Percentiles rank a stretch among this genome's conserved stretches.
phyloP scores from a whole-genome alignment of 2,113 vertebrate genomes.

The Atrichornis clamosus region DNA sequence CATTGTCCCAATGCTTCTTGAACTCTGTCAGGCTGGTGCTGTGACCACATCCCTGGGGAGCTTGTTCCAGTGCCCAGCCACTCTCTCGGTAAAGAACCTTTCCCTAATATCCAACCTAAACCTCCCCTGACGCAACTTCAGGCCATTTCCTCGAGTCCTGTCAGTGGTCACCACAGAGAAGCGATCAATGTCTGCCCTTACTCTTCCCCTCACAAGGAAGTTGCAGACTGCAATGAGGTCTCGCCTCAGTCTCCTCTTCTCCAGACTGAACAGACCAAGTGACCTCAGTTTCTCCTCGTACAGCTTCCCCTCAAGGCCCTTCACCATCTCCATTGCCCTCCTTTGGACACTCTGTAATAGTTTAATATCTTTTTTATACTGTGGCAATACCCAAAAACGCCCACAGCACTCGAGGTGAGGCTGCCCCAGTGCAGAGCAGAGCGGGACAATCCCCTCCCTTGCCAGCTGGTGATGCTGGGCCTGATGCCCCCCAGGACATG shows the following conservation, averaged over 20 bases:
- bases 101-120: neutral
- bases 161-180: neutral
- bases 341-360: neutral
- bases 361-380: neutral
- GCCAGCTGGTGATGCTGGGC: accelerated
- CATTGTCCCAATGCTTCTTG: neutral
- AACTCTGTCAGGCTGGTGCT: neutral
- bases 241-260: neutral
- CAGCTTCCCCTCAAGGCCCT: accelerated
- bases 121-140: neutral
- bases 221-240: neutral
- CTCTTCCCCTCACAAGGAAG: neutral
- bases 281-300: neutral
- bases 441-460: neutral
- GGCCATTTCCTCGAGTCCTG: neutral
- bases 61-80: neutral
- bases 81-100: neutral
- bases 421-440: accelerated
- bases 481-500: accelerated
- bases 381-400: neutral
- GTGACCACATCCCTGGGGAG: neutral
- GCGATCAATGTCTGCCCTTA: neutral
- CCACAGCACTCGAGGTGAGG: neutral
- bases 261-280: neutral
- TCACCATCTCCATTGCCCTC: neutral